Evolutionary conservation across 2,888 invertebrate genomes (phyloP), one percentile per base, ranked within the genome.

Genomic region (Phoenoteleia sp.): DNA sequence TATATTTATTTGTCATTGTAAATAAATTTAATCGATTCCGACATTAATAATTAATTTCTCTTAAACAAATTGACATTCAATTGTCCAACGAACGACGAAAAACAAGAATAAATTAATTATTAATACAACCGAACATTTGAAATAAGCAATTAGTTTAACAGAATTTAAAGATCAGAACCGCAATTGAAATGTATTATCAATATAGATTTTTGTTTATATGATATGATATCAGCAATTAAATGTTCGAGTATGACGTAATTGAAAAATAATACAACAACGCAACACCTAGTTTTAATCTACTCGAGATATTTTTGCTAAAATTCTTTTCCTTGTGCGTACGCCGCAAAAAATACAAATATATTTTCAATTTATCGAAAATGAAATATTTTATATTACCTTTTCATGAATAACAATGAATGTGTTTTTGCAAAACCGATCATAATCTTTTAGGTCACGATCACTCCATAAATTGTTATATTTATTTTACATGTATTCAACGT

Each of bases 341-440:
- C 15, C 29, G 17, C 19, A 45, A 58, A 45, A 66, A 15, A 64
- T 56, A 64, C 49, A 71, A 54, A 69, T 76, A 58, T 45, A 76
- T 64, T 67, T 72, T 69, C 72, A 72, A 72, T 66, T 66, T 45
- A 62, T 56, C 33, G 72, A 52, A 58, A 56, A 76, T 82, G 56
- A 56, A 81, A 71, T 17, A 64, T 71, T 71, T 74, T 47, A 39
- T 25, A 76, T 76, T 64, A 66, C 58, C 60, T 82, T 76, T 82
- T 66, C 76, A 82, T 82, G 72, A 77, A 77, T 77, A 82, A 72
- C 76, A 82, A 82, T 82, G 82, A 82, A 69, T 58, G 56, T 64
- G 21, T 56, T 71, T 75, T 76, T 49, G 52, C 33, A 62, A 75
- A 81, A 76, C 25, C 76, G 81, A 76, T 81, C 76, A 69, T 81